A percentile compares a stretch with the other conserved stretches of the same genome.
These are phyloP conservation scores for Teleogryllus occipitalis DNA, from an alignment of 1,140 invertebrate species.

Conservation along the genomic window DNA sequence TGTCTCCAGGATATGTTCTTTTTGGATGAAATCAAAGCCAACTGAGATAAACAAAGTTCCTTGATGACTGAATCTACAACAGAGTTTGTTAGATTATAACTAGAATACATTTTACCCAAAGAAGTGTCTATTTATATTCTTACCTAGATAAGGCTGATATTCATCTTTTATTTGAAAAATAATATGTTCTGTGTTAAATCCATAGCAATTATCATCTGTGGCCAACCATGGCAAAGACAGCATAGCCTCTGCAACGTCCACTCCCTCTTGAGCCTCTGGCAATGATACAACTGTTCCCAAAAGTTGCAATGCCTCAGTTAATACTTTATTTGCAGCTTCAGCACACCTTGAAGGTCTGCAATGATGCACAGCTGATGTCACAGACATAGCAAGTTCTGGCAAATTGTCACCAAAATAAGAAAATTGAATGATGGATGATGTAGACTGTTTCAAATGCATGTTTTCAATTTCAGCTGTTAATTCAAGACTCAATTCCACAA, in stretches of 20 bases:
- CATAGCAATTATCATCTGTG: not conserved
- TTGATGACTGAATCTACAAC: not conserved
- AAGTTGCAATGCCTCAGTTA: not conserved
- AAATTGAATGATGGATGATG: not conserved
- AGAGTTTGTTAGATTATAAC: not conserved
- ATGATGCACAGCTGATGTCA: not conserved
- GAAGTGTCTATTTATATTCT: not conserved
- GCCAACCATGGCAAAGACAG: not conserved
- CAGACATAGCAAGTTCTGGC: not conserved
- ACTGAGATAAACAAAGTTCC: not conserved
- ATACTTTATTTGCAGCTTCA: not conserved
- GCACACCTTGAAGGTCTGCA: not conserved
- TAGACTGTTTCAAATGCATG: not conserved
- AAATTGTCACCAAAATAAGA: not conserved
- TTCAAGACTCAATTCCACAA: not conserved
- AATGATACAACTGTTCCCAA: not conserved
- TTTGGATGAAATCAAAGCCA: not conserved
- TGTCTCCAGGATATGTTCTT: not conserved
- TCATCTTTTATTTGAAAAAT: not conserved
- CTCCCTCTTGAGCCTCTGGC: not conserved
- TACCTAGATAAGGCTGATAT: not conserved
- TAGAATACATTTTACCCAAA: not conserved
- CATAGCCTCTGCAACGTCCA: not conserved
- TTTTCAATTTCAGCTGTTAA: not conserved
- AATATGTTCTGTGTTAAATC: not conserved